Conservation (phyloP, 2,888 invertebrate species). For the Malacosoma neustria region DNA sequence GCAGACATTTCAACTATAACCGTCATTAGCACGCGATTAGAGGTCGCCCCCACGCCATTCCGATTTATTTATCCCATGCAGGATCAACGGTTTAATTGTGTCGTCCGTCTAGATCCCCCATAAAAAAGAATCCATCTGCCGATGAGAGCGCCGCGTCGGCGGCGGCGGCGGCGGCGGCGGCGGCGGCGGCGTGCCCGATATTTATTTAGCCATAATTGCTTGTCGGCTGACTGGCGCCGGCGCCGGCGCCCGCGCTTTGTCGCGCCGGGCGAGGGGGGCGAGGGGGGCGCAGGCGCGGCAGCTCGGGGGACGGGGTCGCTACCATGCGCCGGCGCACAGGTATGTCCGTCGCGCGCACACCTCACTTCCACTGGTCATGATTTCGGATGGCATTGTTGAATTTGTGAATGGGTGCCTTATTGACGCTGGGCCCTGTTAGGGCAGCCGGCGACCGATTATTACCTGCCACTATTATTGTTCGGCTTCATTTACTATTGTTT, state of each 20-base stretch:
- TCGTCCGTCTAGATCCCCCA: conserved; percentile 49
- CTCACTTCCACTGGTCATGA: conserved; percentile 63
- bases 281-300: conserved; percentile 18
- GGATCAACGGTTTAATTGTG: too few relatives aligned
- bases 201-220: conserved; percentile 74
- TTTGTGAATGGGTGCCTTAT: conserved; percentile 59
- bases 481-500: conserved; percentile 19
- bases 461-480: too few relatives aligned
- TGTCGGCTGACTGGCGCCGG: conserved; percentile 71
- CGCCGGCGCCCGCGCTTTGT: conserved; percentile 58
- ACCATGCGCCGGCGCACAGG: conserved; percentile 39
- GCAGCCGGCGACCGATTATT: too few relatives aligned
- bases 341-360: conserved; percentile 55
- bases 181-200: conserved; percentile 65
- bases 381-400: conserved; percentile 63
- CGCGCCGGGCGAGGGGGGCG: conserved; percentile 14
- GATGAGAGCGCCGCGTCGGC: conserved; percentile 41
- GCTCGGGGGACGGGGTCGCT: too few relatives aligned
- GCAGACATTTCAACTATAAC: too few relatives aligned
- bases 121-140: conserved; percentile 48
- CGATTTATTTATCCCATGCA: too few relatives aligned
- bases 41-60: too few relatives aligned
- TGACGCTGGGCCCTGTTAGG: conserved; percentile 21
- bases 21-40: too few relatives aligned
- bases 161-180: conserved; percentile 46